Evolutionary conservation across 2,797 vertebrate genomes (phyloP), one percentile per base, ranked within the genome.

Genomic region (Simalia tracyae): DNA sequence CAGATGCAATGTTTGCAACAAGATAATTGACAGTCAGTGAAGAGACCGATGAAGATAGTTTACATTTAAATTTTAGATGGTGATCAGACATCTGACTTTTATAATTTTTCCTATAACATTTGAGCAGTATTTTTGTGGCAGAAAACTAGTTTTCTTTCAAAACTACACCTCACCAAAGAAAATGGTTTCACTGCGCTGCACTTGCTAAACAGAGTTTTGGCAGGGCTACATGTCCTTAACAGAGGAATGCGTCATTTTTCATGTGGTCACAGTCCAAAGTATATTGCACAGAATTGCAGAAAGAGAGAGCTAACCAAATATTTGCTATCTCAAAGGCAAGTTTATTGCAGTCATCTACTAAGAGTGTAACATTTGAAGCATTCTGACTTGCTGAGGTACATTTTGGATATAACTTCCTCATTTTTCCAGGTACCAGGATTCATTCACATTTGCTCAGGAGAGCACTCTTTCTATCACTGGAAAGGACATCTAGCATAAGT

Each of bases 401-500:
- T 97, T 92, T 94, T 94, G 91, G 93, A 92, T 94, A 96, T 60
- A 63, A 84, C 95, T 91, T 96, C 88, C 89, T 92, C 50, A 54
- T 84, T 95, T 96, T 95, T 95, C 94, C 88, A 94, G 90, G 91
- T 96, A 96, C 95, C 95, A 95, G 93, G 95, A 97, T 97, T 97
- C 95, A 96, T 97, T 97, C 96, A 92, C 90, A 54, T 95, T 96
- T 96, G 96, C 97, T 97, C 96, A 94, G 93, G 94, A 93, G 95
- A 97, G 93, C 93, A 95, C 96, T 96, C 93, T 94, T 96, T 95
- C 95, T 96, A 92, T 96, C 95, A 95, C 0, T 89, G 93, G 89
- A 95, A 97, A 97, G 94, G 95, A 97, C 94, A 96, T 95, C 96
- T 94, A 95, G 95, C 92, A 88, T 96, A 97, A 97, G 96, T 96